Evolutionary conservation across 2,797 vertebrate genomes (phyloP).

Genomic region (Hydrocynus forskahlii): DNA sequence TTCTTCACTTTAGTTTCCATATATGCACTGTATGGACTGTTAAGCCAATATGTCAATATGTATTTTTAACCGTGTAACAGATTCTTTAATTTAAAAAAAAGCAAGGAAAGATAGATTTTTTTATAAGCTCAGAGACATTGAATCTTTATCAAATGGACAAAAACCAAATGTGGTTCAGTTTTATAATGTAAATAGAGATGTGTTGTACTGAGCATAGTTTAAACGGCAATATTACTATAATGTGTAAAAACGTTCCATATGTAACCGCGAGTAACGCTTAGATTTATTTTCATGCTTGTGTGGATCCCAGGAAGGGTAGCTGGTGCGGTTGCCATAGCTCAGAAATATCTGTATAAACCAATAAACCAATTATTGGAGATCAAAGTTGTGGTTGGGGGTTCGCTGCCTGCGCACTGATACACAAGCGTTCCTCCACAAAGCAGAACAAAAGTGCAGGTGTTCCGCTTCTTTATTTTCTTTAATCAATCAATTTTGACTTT

Average conservation of each 20-base stretch:
- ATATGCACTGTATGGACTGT: too few relatives aligned
- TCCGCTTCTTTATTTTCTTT: not conserved
- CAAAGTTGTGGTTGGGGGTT: not conserved
- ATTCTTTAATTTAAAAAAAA: too few relatives aligned
- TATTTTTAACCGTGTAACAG: too few relatives aligned
- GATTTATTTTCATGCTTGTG: not conserved
- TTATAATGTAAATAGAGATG: not conserved
- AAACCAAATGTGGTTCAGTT: too few relatives aligned
- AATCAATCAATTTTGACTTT: conserved; percentile 20
- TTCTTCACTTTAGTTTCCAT: too few relatives aligned
- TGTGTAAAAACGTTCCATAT: not conserved
- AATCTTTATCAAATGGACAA: too few relatives aligned
- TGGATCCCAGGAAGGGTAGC: not conserved
- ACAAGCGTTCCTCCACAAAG: conserved; percentile 4
- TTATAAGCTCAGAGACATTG: too few relatives aligned
- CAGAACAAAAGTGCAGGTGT: conserved; percentile 8
- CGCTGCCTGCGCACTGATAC: not conserved
- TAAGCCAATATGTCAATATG: too few relatives aligned
- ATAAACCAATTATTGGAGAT: not conserved
- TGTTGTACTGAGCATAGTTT: not conserved
- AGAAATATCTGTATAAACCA: not conserved
- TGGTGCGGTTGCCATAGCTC: not conserved
- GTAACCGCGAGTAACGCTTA: not conserved
- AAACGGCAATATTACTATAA: not conserved
- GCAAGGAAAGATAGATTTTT: too few relatives aligned